Conservation (phyloP, 2,113 vertebrate species). For the Saccopteryx bilineata region DNA sequence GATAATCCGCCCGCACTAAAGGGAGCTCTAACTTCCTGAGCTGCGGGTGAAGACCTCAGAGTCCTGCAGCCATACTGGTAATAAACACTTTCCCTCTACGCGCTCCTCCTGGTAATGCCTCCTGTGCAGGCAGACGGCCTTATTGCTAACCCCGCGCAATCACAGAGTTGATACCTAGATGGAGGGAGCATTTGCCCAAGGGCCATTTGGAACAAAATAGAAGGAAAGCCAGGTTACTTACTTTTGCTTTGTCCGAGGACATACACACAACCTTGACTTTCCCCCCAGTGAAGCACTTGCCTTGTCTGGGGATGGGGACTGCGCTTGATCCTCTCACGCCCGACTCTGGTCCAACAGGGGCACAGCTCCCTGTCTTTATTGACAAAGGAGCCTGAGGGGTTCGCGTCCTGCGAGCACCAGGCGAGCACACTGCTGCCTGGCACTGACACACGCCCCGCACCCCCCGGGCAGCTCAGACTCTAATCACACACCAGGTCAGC, state of each 20-base stretch:
- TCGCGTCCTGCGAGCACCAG: not conserved
- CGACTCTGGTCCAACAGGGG: too few relatives aligned
- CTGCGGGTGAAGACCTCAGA: not conserved
- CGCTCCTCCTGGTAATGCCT: accelerated
- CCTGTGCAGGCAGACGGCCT: not conserved
- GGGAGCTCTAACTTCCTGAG: not conserved
- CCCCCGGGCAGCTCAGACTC: not conserved
- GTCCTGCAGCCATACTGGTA: too few relatives aligned
- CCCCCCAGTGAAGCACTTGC: accelerated
- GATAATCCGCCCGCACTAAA: not conserved
- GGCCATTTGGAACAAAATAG: not conserved
- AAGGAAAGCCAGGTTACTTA: not conserved
- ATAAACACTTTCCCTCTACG: not conserved
- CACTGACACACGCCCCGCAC: accelerated
- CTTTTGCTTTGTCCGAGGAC: not conserved
- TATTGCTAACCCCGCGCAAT: accelerated
- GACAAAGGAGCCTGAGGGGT: not conserved
- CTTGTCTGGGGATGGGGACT: not conserved
- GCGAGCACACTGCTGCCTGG: not conserved
- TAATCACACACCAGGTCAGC: not conserved
- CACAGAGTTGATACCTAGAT: not conserved
- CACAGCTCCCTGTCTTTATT: accelerated
- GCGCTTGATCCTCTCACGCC: accelerated
- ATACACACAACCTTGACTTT: accelerated
- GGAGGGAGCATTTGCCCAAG: not conserved